Percentiles rank a stretch among this genome's conserved stretches.
These are phyloP conservation scores for Phylloscopus collybita DNA, from an alignment of 2,797 vertebrate species.

Conservation along the genomic window DNA sequence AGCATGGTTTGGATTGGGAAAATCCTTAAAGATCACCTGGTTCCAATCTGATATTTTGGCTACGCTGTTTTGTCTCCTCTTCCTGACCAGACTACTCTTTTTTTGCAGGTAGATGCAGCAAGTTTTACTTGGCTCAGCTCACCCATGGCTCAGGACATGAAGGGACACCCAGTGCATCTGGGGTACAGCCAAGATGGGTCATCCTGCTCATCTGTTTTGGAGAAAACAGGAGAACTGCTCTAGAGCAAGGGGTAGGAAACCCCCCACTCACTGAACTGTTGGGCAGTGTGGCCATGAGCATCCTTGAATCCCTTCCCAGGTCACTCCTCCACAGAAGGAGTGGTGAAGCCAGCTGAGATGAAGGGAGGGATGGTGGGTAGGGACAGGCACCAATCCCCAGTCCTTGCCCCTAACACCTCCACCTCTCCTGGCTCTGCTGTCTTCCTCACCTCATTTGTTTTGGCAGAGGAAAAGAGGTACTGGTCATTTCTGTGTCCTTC, in stretches of 20 bases:
- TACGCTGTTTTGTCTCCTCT: neutral
- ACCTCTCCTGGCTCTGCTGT: neutral
- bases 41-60: neutral
- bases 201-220: fast-evolving
- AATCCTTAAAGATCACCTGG: neutral
- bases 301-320: neutral
- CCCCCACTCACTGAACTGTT: fast-evolving
- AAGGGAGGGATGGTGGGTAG: neutral
- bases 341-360: neutral
- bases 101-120: neutral
- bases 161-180: fast-evolving
- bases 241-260: neutral
- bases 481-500: neutral
- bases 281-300: neutral
- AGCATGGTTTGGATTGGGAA: neutral
- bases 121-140: neutral
- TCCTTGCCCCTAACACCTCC: neutral
- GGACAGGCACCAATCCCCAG: fast-evolving
- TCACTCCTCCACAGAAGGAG: fast-evolving
- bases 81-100: fast-evolving
- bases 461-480: too few relatives aligned
- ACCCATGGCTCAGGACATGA: fast-evolving
- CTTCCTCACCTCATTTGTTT: neutral
- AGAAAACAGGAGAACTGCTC: fast-evolving
- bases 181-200: fast-evolving